Evolutionary conservation across 2,113 vertebrate genomes (phyloP), one percentile per base, ranked within the genome.

Genomic region (Amblyopsis rosae): DNA sequence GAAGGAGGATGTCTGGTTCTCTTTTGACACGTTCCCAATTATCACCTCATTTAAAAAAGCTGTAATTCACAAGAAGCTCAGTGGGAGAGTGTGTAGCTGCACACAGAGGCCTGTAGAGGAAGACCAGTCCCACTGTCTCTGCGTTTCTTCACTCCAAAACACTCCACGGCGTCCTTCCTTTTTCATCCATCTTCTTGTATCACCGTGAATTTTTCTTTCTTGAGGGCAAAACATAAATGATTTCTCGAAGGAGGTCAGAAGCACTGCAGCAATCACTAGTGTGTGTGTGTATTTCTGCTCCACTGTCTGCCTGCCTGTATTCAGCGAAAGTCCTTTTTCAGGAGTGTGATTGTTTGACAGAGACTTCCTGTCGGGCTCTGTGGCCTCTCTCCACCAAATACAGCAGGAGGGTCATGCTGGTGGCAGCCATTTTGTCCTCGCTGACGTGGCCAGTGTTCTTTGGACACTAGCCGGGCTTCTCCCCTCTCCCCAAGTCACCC

Each of bases 381-480:
- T 67, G 55, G 48, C 82, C 79, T 82, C 90, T 88, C 83, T 91
- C 75, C 65, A 26, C 61, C 51, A 5, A 10, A 74, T 85, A 64
- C 87, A 82, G 87, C 83, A 69, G 87, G 88, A 88, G 88, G 79
- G 85, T 88, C 85, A 86, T 86, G 82, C 73, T 77, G 60, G 78
- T 17, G 77, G 77, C 70, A 65, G 84, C 81, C 88, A 88, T 80
- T 83, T 89, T 88, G 86, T 89, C 88, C 76, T 81, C 83, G 59
- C 73, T 69, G 70, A 66, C 76, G 78, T 77, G 80, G 77, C 65
- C 58, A 69, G 61, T 19, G 78, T 83, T 91, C 69, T 77, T 57
- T 51, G 65, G 70, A 75, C 73, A 51, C 72, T 62, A 64, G 70
- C 69, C 32, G 82, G 16, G 78, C 82, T 79, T 64, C 83, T 80